Evolutionary conservation across 2,888 invertebrate genomes (phyloP), one percentile per base, ranked within the genome.

Genomic region (Xanthia togata): DNA sequence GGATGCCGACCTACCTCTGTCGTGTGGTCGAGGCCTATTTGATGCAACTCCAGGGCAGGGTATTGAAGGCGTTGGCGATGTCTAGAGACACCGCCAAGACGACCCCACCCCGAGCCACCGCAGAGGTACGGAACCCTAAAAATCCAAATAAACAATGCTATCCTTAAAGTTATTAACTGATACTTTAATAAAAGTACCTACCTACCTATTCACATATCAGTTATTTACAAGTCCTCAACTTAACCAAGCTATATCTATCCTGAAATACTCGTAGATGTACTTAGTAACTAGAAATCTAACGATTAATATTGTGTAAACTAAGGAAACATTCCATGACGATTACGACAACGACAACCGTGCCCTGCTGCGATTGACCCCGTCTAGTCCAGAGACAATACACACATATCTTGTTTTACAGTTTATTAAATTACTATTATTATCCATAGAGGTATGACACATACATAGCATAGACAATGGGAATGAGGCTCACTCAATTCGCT

Each of bases 391-490:
- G n/a, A 81, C 62, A 73, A 55, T 60, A 68, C 57, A 72, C 17
- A 50, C 35, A 41, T 64, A 72, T 81, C 74, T 72, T 69, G 76
- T 75, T 78, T 73, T 35, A 70, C 74, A 31, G 57, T 75, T 84
- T 78, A 77, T 67, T 31, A 50, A 72, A 85, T 75, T 67, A 76
- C 70, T 85, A 73, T 79, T 75, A 80, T 78, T 76, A 69, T 47
- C 63, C 38, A 2, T 70, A 8, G 60, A 23, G 12, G n/a, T 63
- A 79, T 81, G 78, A 86, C 84, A 50, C 50, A 20, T 50, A 80
- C 73, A 76, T 75, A 55, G 26, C 69, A 73, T 23, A 85, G 60
- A 86, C 88, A 87, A 85, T 87, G 72, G 73, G 17, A 69, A 55
- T 26, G 26, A 71, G 70, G 31, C 11, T 57, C 70, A 14, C 41